Evolutionary conservation across 2,888 invertebrate genomes (phyloP).

Genomic region (Stenurella melanura): DNA sequence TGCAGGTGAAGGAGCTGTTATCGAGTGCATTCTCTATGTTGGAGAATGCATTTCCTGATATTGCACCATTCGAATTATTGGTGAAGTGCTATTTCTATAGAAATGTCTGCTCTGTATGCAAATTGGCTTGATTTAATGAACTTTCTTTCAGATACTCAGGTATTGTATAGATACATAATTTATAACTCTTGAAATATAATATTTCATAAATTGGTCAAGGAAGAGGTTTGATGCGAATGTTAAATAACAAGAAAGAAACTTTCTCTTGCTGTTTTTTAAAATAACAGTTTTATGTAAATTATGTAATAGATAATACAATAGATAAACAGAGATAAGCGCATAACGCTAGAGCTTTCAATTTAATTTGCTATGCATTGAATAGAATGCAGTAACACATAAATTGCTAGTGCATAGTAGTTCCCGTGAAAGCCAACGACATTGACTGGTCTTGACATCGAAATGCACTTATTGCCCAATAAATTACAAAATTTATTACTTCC

Average conservation of each 20-base stretch:
- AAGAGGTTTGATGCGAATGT: too few species aligned
- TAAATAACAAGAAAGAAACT: neutral
- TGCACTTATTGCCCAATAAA: constrained; percentile 37
- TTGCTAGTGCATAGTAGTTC: constrained; percentile 40
- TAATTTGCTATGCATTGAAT: constrained; percentile 25
- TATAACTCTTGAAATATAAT: too few species aligned
- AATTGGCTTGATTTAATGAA: too few species aligned
- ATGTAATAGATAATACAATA: neutral
- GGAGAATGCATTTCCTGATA: too few species aligned
- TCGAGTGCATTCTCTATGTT: too few species aligned
- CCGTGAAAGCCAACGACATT: constrained; percentile 58
- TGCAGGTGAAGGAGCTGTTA: too few species aligned
- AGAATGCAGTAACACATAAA: constrained; percentile 17
- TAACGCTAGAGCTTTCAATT: neutral
- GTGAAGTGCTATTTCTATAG: too few species aligned
- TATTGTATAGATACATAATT: too few species aligned
- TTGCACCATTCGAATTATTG: too few species aligned
- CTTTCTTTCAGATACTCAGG: too few species aligned
- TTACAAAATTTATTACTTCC: constrained; percentile 19
- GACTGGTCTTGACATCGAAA: constrained; percentile 59
- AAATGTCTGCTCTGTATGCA: too few species aligned
- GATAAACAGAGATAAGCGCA: neutral
- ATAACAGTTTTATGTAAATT: neutral
- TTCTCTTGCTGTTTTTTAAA: neutral
- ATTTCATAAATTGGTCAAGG: too few species aligned